Evolutionary conservation across 2,113 vertebrate genomes (phyloP).

Genomic region (Seriola dumerili): DNA sequence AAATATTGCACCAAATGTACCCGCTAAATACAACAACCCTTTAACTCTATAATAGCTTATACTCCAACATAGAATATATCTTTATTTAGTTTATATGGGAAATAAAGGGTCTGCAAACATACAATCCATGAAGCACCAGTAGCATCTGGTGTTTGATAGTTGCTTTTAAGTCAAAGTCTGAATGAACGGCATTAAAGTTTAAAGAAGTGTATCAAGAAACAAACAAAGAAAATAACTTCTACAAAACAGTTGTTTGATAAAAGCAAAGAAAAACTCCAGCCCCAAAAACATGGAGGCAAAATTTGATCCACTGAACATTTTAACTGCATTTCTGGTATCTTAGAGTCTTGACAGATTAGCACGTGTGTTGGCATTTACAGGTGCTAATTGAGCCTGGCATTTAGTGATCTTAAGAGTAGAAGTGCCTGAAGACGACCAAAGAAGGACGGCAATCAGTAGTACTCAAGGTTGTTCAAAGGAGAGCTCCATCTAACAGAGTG

Average conservation of each 20-base stretch:
- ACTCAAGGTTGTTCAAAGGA: constrained; percentile 54
- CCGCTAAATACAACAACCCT: constrained; percentile 79
- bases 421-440: constrained; percentile 62
- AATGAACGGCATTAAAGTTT: constrained; percentile 57
- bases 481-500: constrained; percentile 18
- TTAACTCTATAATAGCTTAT: constrained; percentile 76
- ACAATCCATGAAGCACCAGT: constrained; percentile 61
- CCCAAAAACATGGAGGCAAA: constrained; percentile 55
- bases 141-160: constrained; percentile 57
- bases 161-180: constrained; percentile 64
- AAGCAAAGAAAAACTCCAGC: constrained; percentile 66
- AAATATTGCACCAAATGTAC: constrained; percentile 86
- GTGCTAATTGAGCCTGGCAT: constrained; percentile 26
- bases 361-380: constrained; percentile 21
- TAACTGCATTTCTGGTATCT: constrained; percentile 58
- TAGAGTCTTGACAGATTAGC: constrained; percentile 40
- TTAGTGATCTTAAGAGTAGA: constrained; percentile 29
- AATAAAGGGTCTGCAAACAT: constrained; percentile 75
- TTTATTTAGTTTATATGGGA: constrained; percentile 77
- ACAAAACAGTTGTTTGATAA: constrained; percentile 70
- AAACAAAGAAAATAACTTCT: constrained; percentile 39
- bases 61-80: constrained; percentile 80
- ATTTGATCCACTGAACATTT: constrained; percentile 61
- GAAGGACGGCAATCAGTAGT: constrained; percentile 77
- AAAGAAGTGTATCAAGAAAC: constrained; percentile 43